Conservation (phyloP, 2,797 vertebrate genomes). For the Sylvia borin region DNA sequence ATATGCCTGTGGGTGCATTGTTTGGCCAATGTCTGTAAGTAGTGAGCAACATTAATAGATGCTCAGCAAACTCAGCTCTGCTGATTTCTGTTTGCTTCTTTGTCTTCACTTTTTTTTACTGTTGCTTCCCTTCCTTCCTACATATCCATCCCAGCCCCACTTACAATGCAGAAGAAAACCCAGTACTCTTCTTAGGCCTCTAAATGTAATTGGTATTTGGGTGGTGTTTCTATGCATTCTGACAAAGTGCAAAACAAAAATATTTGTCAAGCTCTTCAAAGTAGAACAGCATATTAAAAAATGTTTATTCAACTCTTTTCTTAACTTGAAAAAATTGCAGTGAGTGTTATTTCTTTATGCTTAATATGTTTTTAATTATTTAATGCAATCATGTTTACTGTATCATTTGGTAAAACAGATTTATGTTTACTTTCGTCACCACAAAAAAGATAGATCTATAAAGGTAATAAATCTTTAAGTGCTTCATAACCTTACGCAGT, state of each 20-base stretch:
- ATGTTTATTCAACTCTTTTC: background rate
- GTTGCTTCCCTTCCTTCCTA: background rate
- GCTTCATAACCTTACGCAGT: conserved; percentile 72
- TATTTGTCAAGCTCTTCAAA: background rate
- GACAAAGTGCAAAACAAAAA: background rate
- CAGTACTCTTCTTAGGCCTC: background rate
- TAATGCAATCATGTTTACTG: conserved; percentile 25
- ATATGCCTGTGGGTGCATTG: background rate
- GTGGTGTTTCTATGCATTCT: background rate
- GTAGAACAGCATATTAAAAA: background rate
- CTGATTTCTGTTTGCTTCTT: background rate
- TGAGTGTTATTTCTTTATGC: background rate
- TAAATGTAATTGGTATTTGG: background rate
- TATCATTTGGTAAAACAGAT: conserved; percentile 60
- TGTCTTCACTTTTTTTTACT: background rate
- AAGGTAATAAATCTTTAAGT: conserved; percentile 76
- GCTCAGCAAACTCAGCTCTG: background rate
- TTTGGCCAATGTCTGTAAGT: background rate
- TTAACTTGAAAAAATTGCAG: background rate
- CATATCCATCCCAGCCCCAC: background rate
- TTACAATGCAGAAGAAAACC: background rate
- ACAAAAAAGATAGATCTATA: conserved; percentile 71
- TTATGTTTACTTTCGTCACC: conserved; percentile 66
- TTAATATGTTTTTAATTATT: conserved; percentile 59
- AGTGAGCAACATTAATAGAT: background rate